phyloP scores from a whole-genome alignment of 2,888 invertebrate genomes.

The Luperina testacea region DNA sequence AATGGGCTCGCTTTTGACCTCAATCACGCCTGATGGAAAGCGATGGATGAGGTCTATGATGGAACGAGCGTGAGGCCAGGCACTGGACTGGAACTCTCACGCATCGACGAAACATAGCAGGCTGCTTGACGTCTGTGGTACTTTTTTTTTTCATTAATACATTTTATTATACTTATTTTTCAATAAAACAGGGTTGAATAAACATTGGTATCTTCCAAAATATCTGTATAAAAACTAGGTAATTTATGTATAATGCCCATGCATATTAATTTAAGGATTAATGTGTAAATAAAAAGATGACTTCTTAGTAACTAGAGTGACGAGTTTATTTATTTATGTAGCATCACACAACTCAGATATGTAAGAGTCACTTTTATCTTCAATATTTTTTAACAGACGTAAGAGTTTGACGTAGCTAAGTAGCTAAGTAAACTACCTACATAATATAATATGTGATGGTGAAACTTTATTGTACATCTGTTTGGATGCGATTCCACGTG shows the following conservation, averaged over 20 bases:
- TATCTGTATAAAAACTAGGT: not conserved
- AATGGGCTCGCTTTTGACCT: too few relatives aligned
- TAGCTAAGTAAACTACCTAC: not conserved
- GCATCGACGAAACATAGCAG: too few relatives aligned
- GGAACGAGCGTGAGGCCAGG: too few relatives aligned
- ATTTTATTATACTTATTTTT: not conserved
- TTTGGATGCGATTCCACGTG: not conserved
- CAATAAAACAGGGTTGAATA: constrained; percentile 12
- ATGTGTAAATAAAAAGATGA: constrained; percentile 22
- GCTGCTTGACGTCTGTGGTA: too few relatives aligned
- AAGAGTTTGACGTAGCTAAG: constrained; percentile 19
- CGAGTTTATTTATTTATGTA: constrained; percentile 7
- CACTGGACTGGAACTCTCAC: too few relatives aligned
- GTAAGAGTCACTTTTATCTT: constrained; percentile 16
- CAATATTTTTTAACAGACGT: constrained; percentile 9
- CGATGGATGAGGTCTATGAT: too few relatives aligned
- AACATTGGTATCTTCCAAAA: constrained; percentile 26
- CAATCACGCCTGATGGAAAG: too few relatives aligned
- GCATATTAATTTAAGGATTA: constrained; percentile 20
- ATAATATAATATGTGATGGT: not conserved
- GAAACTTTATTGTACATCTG: not conserved
- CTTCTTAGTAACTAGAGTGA: constrained; percentile 26
- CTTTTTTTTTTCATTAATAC: not conserved
- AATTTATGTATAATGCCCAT: not conserved
- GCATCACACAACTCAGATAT: not conserved